phyloP scores from a whole-genome alignment of 2,888 invertebrate genomes.

The Catocala sponsa region DNA sequence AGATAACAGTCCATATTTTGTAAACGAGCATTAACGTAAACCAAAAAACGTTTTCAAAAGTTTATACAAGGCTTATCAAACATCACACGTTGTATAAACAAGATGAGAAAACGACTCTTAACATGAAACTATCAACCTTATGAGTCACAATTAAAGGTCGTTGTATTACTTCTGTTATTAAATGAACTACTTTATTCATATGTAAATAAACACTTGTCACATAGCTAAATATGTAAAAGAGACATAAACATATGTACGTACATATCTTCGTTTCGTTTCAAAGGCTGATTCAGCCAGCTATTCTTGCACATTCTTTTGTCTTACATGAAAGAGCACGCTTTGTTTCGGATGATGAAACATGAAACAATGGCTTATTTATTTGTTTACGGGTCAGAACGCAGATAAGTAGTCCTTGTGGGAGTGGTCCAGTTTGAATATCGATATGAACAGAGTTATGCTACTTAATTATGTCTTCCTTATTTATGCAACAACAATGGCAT shows the following conservation, averaged over 20 bases:
- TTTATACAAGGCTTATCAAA: slow-evolving; percentile 1
- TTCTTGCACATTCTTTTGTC: slow-evolving; percentile 54
- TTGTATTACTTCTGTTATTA: slow-evolving; percentile 19
- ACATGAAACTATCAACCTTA: slow-evolving; percentile 11
- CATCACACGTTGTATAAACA: slow-evolving; percentile 14
- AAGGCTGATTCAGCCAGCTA: slow-evolving; percentile 34
- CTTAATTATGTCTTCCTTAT: too few species aligned
- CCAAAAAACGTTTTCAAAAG: slow-evolving; percentile 19
- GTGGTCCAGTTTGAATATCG: slow-evolving; percentile 29
- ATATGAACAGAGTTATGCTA: not conserved
- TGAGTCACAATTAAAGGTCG: slow-evolving; percentile 40
- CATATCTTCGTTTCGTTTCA: slow-evolving; percentile 13
- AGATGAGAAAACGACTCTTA: slow-evolving; percentile 35
- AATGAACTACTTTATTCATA: slow-evolving; percentile 19
- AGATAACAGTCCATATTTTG: slow-evolving; percentile 24
- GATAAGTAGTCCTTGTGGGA: slow-evolving; percentile 54
- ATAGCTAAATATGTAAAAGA: not conserved
- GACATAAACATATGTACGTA: not conserved
- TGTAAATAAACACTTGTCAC: slow-evolving; percentile 28
- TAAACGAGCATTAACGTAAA: slow-evolving; percentile 33
- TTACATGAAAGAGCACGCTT: slow-evolving; percentile 60
- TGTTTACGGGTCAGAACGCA: slow-evolving; percentile 68
- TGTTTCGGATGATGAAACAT: slow-evolving; percentile 69
- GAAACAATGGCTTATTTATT: slow-evolving; percentile 76
- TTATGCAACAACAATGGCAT: too few species aligned